Evolutionary conservation across 1,140 invertebrate species (phyloP).

Genomic region (Drosophila arawakana): DNA sequence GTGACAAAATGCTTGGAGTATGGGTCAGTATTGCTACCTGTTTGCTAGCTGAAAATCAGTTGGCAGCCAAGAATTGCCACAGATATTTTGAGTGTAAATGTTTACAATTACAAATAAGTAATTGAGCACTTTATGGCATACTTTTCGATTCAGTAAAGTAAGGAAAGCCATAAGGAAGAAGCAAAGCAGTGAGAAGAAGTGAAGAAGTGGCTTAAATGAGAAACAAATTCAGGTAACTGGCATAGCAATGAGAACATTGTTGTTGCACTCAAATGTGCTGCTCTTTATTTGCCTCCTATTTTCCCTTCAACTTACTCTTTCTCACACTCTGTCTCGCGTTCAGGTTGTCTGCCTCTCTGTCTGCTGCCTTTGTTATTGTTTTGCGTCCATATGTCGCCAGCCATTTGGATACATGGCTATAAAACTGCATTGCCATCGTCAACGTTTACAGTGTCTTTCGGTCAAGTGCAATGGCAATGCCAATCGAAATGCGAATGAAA

Average conservation of each 20-base stretch:
- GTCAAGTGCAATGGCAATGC: conserved; percentile 48
- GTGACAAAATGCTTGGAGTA: neutral
- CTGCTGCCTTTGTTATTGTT: conserved; percentile 50
- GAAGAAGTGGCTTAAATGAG: neutral
- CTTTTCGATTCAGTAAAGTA: neutral
- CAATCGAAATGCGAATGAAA: conserved; percentile 38
- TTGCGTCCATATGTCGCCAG: conserved; percentile 73
- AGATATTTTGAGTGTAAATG: neutral
- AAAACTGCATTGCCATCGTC: conserved; percentile 41
- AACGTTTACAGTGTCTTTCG: conserved; percentile 36
- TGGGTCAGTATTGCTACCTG: conserved; percentile 45
- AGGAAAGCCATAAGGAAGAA: neutral
- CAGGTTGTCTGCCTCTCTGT: conserved; percentile 1
- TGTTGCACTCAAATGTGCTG: conserved; percentile 8
- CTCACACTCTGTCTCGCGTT: neutral
- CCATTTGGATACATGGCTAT: conserved; percentile 47
- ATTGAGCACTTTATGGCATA: conserved; percentile 49
- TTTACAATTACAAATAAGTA: conserved; percentile 65
- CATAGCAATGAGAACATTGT: neutral
- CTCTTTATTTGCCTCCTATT: neutral
- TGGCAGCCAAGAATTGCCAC: conserved; percentile 2
- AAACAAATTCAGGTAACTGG: neutral
- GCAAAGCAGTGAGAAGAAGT: neutral
- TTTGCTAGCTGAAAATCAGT: conserved; percentile 32
- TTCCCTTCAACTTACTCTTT: neutral